A percentile compares a stretch with the other conserved stretches of the same genome.
Conservation (phyloP, 2,888 invertebrate species). For the Idaea straminata region DNA sequence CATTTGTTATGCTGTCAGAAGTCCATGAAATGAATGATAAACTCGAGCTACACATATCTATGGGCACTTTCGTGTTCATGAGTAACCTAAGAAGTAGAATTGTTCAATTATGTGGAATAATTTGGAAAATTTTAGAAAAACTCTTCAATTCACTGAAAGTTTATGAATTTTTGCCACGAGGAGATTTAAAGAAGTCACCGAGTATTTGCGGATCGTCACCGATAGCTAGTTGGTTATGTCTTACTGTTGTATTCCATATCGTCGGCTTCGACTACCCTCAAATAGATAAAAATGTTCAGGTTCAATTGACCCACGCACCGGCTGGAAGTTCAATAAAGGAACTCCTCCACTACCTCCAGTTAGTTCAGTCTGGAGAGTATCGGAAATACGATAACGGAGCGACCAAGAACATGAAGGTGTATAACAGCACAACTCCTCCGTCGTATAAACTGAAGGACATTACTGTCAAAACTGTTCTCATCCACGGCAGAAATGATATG, state of each 20-base stretch:
- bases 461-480: slow-evolving; percentile 29
- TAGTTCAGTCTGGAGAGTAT: slow-evolving; percentile 31
- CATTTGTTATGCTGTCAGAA: slow-evolving; percentile 81
- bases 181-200: slow-evolving; percentile 8
- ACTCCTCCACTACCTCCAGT: slow-evolving; percentile 44
- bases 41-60: slow-evolving; percentile 76
- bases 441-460: slow-evolving; percentile 18
- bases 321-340: slow-evolving; percentile 69
- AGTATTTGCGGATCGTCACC: slow-evolving; percentile 6
- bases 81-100: slow-evolving; percentile 53
- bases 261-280: slow-evolving; percentile 36
- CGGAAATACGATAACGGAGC: slow-evolving; percentile 35
- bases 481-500: slow-evolving; percentile 37
- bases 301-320: slow-evolving; percentile 30
- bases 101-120: slow-evolving; percentile 5
- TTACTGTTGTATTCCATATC: slow-evolving; percentile 23
- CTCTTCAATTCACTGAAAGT: slow-evolving; percentile 6
- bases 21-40: slow-evolving; percentile 81
- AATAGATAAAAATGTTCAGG: slow-evolving; percentile 23
- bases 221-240: slow-evolving; percentile 22
- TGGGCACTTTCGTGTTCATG: slow-evolving; percentile 82
- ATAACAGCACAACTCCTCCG: slow-evolving; percentile 20
- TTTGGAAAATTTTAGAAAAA: background rate
- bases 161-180: slow-evolving; percentile 14
- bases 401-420: slow-evolving; percentile 26